Base-by-base conservation (phyloP, 92 coral and sea anemone genomes). In the Virgularia gustaviana region DNA sequence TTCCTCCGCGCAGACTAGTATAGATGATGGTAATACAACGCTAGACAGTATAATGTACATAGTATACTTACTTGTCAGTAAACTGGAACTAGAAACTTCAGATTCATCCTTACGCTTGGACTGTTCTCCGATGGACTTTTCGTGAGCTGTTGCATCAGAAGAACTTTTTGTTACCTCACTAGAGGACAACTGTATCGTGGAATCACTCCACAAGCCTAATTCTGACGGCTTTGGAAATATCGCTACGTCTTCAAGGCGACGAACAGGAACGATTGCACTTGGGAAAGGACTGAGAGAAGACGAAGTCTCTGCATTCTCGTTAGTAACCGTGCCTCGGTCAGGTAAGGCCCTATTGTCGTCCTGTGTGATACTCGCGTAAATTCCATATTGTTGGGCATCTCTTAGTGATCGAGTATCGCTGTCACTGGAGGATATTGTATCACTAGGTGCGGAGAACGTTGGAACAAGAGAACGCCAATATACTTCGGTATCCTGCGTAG, bases 91-190 rank as follows among this genome's bases (percentile, higher is more conserved):
- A 44, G 45, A 68, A 49, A 31, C 15, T 11, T 55, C 60, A 47
- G 8, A 10, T 34, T 68, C 44, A 16, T 33, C 15, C 9, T 35
- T 34, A 24, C 15, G 25, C 2, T 47, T 53, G 1, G 60, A 51
- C 36, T 28, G 60, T 51, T 67, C 23, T 15, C 49, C 53, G 10
- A 16, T 30, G n/a, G 2, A 49, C 43, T 49, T 68, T 35, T 23
- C 55, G 51, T 28, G 15, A 3, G 19, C 27, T 41, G 45, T 68
- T 36, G 49, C 60, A 25, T 68, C 61, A 7, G 75, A 68, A 4
- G 75, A 68, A 49, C 61, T 68, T 61, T 68, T 68, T 4, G 75
- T 68, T 28, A 47, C 75, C 33, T 68, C 75, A 30, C 73, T 47
- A 22, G 75, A 68, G 13, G 73, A 66, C 27, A 68, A 20, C 19